Conservation (phyloP, 2,797 vertebrate genomes). For the Manis javanica region DNA sequence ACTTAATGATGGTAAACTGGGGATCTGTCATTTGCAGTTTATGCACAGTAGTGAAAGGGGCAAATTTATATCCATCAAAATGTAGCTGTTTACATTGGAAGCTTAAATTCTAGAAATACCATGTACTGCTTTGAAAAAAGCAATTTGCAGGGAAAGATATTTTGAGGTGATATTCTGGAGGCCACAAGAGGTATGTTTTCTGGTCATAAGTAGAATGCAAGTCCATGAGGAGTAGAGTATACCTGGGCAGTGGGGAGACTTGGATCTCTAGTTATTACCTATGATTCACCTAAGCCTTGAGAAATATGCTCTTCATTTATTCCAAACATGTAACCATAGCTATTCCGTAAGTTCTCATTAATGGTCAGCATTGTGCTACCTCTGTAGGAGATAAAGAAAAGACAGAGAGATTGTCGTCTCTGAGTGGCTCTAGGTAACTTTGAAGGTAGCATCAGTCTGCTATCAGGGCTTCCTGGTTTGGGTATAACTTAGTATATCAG, state of each 20-base stretch:
- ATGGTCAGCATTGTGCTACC: not conserved
- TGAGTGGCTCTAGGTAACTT: not conserved
- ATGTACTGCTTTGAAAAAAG: not conserved
- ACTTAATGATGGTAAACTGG: not conserved
- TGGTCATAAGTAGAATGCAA: not conserved
- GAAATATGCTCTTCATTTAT: not conserved
- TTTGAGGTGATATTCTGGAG: not conserved
- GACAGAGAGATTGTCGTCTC: not conserved
- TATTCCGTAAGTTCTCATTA: not conserved
- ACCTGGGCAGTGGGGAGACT: not conserved
- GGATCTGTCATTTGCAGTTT: not conserved
- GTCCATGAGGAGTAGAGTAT: not conserved
- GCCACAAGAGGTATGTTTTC: not conserved
- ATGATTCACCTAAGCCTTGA: not conserved
- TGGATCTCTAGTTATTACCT: not conserved
- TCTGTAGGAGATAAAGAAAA: not conserved
- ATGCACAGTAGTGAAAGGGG: not conserved
- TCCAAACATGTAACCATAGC: not conserved
- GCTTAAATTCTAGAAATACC: constrained; percentile 19
- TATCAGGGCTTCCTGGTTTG: not conserved
- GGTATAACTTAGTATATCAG: not conserved
- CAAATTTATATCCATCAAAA: not conserved
- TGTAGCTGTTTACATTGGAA: not conserved
- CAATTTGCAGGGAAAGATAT: not conserved
- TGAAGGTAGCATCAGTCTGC: not conserved